These are phyloP conservation scores for Lasioglossum pauxillum DNA, from an alignment of 2,888 invertebrate genomes.

Conservation along the genomic window DNA sequence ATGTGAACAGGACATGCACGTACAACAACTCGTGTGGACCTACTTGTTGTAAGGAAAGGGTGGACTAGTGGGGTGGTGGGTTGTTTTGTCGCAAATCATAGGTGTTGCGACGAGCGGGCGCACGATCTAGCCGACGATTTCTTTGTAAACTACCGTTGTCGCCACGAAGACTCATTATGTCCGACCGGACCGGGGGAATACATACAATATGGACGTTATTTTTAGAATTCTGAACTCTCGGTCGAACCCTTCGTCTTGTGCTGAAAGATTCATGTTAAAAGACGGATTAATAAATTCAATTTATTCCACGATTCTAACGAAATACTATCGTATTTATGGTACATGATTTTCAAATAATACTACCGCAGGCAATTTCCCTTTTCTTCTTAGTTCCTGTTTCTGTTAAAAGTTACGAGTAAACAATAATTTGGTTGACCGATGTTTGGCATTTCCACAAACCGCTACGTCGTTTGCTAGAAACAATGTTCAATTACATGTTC, in stretches of 20 bases:
- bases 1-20: conserved; percentile 1
- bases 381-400: not conserved
- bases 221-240: conserved; percentile 63
- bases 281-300: conserved; percentile 4
- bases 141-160: conserved; percentile 71
- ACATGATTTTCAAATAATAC: not conserved
- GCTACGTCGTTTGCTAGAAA: conserved; percentile 42
- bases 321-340: not conserved
- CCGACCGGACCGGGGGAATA: conserved; percentile 49
- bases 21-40: conserved; percentile 51
- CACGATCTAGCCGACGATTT: conserved; percentile 72
- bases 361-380: not conserved
- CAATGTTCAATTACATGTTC: conserved; percentile 57
- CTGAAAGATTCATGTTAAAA: conserved; percentile 8
- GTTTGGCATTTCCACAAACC: conserved; percentile 37
- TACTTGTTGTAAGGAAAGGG: conserved; percentile 42
- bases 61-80: conserved; percentile 18
- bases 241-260: conserved; percentile 16
- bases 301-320: not conserved
- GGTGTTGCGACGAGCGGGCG: conserved; percentile 70
- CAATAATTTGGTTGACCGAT: conserved; percentile 45
- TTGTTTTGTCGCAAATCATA: conserved; percentile 74
- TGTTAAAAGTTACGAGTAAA: conserved; percentile 27
- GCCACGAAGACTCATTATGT: conserved; percentile 72
- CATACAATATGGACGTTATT: conserved; percentile 62